Percentiles rank a stretch among this genome's conserved stretches.
Evolutionary conservation across 2,113 vertebrate species (phyloP).

Genomic region (Aegithalos caudatus): DNA sequence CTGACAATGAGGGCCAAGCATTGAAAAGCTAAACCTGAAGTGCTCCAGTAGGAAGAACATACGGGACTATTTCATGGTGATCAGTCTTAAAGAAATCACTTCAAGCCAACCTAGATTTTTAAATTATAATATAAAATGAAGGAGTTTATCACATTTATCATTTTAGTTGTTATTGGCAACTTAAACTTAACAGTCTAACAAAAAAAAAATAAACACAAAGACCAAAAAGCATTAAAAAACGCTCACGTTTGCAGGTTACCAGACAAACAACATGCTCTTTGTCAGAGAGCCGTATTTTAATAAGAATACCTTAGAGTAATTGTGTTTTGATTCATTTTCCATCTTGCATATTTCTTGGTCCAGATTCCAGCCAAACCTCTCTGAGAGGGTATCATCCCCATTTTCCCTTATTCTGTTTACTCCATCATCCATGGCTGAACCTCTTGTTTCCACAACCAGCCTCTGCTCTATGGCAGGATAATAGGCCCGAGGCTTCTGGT

Average conservation of each 20-base stretch:
- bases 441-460: slow-evolving; percentile 89
- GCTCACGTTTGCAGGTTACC: neutral
- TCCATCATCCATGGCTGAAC: slow-evolving; percentile 85
- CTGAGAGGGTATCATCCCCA: slow-evolving; percentile 81
- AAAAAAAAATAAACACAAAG: neutral
- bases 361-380: slow-evolving; percentile 80
- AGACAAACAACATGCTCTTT: neutral
- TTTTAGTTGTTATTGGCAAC: neutral
- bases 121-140: neutral
- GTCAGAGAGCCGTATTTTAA: neutral
- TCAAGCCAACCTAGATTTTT: neutral
- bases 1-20: neutral
- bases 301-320: slow-evolving; percentile 77
- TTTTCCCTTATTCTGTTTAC: slow-evolving; percentile 80
- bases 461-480: slow-evolving; percentile 92
- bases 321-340: slow-evolving; percentile 68
- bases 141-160: neutral
- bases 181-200: neutral
- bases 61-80: neutral
- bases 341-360: slow-evolving; percentile 78
- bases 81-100: neutral
- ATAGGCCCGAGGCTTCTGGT: slow-evolving; percentile 92
- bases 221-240: neutral
- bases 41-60: neutral
- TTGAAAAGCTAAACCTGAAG: neutral